Percentiles rank a stretch among this genome's conserved stretches.
Conservation (phyloP, 1,140 invertebrate species). For the Babylonia areolata region DNA sequence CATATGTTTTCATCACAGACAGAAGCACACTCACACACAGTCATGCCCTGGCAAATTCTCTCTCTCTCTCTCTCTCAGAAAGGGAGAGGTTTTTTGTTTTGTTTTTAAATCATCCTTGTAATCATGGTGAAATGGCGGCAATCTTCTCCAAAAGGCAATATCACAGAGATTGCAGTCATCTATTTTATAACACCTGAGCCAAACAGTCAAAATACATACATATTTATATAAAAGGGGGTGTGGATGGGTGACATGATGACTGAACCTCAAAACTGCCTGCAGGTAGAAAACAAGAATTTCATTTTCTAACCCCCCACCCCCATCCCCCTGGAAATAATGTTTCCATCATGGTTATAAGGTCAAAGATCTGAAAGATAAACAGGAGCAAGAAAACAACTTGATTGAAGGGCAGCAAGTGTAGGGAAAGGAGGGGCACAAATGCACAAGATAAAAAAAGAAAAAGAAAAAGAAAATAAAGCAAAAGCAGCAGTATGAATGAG, state of each 20-base stretch:
- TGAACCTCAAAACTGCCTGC: background rate
- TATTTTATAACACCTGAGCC: background rate
- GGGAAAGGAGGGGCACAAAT: no score
- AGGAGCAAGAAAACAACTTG: no score
- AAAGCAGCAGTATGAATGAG: no score
- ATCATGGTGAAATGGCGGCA: background rate
- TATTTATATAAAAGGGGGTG: background rate
- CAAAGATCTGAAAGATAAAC: background rate
- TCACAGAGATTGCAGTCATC: background rate
- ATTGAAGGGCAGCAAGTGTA: no score
- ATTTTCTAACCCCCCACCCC: background rate
- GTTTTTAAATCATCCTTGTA: background rate
- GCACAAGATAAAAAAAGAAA: no score
- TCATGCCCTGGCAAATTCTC: background rate
- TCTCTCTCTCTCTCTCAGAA: slow-evolving; percentile 21
- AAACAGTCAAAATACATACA: background rate
- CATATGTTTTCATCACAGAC: background rate
- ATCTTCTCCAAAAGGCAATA: background rate
- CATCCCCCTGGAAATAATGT: background rate
- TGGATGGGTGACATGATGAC: no score
- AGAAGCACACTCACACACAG: background rate
- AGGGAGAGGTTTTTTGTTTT: background rate
- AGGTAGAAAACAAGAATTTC: background rate
- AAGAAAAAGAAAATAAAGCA: no score
- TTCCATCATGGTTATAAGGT: background rate